Evolutionary conservation across 2,888 invertebrate species (phyloP), one percentile per base, ranked within the genome.

Genomic region (Minunthozetes semirufus): DNA sequence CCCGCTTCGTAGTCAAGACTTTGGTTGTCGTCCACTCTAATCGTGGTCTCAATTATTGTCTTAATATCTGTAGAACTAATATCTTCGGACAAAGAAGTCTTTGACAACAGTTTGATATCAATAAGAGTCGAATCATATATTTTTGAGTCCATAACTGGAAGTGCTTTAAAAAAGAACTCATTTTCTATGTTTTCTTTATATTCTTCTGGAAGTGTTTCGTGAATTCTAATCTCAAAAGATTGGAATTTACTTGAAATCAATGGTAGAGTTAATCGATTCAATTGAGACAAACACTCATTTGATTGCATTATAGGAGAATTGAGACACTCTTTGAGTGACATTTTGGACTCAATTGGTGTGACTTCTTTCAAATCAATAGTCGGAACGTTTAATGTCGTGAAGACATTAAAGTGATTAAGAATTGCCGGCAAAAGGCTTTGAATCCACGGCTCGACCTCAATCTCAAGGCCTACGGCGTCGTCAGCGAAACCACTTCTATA

Each of bases 401-500:
- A 63, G 17, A 33, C 59, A 33, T 73, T 53, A 19, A 73, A 75
- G n/a, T 70, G 73, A n/a, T 73, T 27, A 25, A 73, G 80, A 11
- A 85, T 76, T 11, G 82, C 81, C 56, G 81, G 79, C 80, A 82
- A 83, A 22, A 86, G 77, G 77, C 82, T 82, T 76, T 84, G 84
- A 61, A 86, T 82, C 86, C 86, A 87, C 0, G 86, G 86, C 77
- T 87, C 86, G 38, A 83, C 83, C 11, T 82, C 84, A 17, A 82
- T 78, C 79, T 86, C 86, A 61, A 85, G 80, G 8, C 86, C 86
- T 22, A 84, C 82, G 77, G 84, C 86, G 81, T 87, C 87, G 81
- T 87, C 87, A 53, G 85, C 86, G 82, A 83, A 86, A 13, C 81
- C 85, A 61, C 83, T 81, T 0, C 81, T 78, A 78, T 84, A 83